A percentile compares a stretch with the other conserved stretches of the same genome.
Conservation (phyloP, 2,888 invertebrate genomes). For the Tiliacea citrago region DNA sequence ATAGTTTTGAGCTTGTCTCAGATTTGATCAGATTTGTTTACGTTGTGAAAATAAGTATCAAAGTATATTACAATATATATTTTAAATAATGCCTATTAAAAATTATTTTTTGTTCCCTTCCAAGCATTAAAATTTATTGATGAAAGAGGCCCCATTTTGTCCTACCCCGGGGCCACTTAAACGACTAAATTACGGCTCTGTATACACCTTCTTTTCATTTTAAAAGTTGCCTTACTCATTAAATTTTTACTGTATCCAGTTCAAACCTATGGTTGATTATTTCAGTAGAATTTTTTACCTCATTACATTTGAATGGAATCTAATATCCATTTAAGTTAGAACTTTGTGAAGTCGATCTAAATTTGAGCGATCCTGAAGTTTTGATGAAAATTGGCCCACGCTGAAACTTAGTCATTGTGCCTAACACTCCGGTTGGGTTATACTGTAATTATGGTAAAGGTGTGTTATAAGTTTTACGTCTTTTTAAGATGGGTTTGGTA, state of each 20-base stretch:
- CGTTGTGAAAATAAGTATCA: no score
- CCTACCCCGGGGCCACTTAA: no score
- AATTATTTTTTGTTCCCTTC: no score
- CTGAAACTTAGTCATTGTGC: conserved; percentile 53
- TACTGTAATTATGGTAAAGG: conserved; percentile 43
- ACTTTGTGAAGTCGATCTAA: conserved; percentile 63
- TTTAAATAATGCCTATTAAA: no score
- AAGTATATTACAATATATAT: no score
- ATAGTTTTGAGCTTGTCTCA: no score
- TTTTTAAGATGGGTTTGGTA: conserved; percentile 17
- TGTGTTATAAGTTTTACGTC: conserved; percentile 30
- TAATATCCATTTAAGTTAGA: conserved; percentile 52
- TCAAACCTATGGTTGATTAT: neutral
- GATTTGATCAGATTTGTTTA: no score
- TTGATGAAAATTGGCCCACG: conserved; percentile 62
- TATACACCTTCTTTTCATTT: neutral
- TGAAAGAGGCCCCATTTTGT: no score
- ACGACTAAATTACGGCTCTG: no score
- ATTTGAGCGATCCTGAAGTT: conserved; percentile 62
- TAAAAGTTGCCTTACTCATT: neutral
- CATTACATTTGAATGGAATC: conserved; percentile 38
- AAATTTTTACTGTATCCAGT: neutral
- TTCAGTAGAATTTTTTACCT: conserved; percentile 24
- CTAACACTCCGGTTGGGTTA: conserved; percentile 24
- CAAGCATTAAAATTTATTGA: no score